Conservation (phyloP, 2,113 vertebrate genomes). For the Tenebrosternarchus preto region DNA sequence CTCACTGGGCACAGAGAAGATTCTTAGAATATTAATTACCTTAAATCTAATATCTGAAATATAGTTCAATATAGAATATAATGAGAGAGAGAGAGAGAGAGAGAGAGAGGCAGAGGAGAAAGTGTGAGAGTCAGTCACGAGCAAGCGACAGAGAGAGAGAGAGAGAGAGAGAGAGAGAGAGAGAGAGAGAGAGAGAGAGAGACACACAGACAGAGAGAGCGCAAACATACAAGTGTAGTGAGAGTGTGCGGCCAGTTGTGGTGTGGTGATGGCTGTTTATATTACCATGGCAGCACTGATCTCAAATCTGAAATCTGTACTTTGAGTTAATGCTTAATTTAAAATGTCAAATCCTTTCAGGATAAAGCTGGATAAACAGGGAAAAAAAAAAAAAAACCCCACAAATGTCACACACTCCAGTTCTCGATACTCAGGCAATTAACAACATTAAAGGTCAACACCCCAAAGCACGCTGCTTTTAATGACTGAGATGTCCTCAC, state of each 20-base stretch:
- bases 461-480: slow-evolving; percentile 41
- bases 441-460: slow-evolving; percentile 57
- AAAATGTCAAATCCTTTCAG: slow-evolving; percentile 58
- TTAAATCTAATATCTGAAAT: slow-evolving; percentile 44
- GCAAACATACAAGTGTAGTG: not conserved
- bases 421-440: slow-evolving; percentile 49
- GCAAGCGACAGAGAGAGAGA: not conserved
- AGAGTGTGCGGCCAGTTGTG: not conserved
- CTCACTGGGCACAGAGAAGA: slow-evolving; percentile 28
- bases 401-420: slow-evolving; percentile 44
- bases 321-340: slow-evolving; percentile 51
- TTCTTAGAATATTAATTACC: slow-evolving; percentile 50
- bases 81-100: slow-evolving; percentile 5
- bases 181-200: slow-evolving; percentile 40
- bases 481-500: slow-evolving; percentile 35
- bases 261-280: slow-evolving; percentile 33
- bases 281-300: slow-evolving; percentile 34
- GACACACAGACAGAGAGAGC: slow-evolving; percentile 30
- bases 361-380: slow-evolving; percentile 48
- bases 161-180: not conserved
- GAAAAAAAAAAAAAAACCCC: too few relatives aligned
- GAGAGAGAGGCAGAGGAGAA: slow-evolving; percentile 37
- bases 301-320: slow-evolving; percentile 45
- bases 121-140: slow-evolving; percentile 33
- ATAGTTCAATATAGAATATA: slow-evolving; percentile 61